phyloP scores from a whole-genome alignment of 2,888 invertebrate genomes.

The Rutpela maculata region DNA sequence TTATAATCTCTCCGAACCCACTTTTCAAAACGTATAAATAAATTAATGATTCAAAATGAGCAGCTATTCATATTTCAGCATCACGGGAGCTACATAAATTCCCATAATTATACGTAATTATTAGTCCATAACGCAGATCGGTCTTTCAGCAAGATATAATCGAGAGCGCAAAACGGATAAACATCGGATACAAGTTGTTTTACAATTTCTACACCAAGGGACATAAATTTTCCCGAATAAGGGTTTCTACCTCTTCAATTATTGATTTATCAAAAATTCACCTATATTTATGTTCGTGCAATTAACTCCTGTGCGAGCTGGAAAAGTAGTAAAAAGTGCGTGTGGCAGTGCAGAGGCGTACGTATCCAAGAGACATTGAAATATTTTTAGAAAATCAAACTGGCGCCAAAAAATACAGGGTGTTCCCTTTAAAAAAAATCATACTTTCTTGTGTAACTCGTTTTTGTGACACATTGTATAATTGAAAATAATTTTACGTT shows the following conservation, averaged over 20 bases:
- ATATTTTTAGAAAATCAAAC: too few species aligned
- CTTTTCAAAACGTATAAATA: neutral
- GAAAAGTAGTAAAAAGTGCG: conserved; percentile 29
- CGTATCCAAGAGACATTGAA: neutral
- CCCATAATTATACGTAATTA: neutral
- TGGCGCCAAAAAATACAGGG: too few species aligned
- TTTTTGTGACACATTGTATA: too few species aligned
- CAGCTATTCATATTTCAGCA: neutral
- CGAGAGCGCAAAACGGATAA: neutral
- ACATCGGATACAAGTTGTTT: neutral
- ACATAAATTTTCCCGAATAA: neutral
- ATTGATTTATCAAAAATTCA: conserved; percentile 5
- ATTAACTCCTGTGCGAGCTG: conserved; percentile 24
- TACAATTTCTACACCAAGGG: neutral
- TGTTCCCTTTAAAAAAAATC: too few species aligned
- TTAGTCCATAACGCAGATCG: neutral
- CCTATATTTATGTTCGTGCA: conserved; percentile 21
- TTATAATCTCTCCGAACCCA: too few species aligned
- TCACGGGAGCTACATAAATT: neutral
- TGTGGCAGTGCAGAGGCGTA: conserved; percentile 21
- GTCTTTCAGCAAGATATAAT: neutral
- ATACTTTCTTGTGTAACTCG: too few species aligned
- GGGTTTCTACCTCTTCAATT: neutral
- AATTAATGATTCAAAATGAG: neutral
- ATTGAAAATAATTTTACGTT: too few species aligned